A percentile compares a stretch with the other conserved stretches of the same genome.
These are phyloP conservation scores for Ectropis grisescens DNA, from an alignment of 1,140 invertebrate species.

Conservation along the genomic window DNA sequence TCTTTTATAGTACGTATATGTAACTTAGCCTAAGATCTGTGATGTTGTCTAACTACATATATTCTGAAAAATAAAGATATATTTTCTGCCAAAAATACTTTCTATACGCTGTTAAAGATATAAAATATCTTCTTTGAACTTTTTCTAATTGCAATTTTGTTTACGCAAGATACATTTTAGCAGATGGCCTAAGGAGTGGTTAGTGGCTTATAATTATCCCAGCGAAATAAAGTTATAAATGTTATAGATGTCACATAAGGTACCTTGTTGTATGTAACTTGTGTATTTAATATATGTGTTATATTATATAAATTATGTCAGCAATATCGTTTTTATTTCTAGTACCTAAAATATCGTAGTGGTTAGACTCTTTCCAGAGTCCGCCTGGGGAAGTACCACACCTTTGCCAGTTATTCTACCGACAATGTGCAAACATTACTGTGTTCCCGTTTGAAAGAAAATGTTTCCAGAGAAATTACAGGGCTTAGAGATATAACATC, in stretches of 20 bases:
- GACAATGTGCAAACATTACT: too few species aligned
- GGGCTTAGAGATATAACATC: too few species aligned
- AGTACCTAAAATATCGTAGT: too few species aligned
- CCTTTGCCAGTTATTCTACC: too few species aligned
- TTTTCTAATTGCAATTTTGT: slow-evolving; percentile 12
- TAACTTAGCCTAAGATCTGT: slow-evolving; percentile 29
- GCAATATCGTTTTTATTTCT: slow-evolving; percentile 32
- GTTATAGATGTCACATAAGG: slow-evolving; percentile 20
- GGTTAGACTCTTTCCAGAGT: too few species aligned
- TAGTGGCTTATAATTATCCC: neutral
- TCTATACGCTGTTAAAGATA: slow-evolving; percentile 38
- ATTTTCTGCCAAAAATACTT: slow-evolving; percentile 34
- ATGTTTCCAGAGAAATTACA: too few species aligned
- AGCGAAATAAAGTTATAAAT: slow-evolving; percentile 4
- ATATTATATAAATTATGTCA: slow-evolving; percentile 56
- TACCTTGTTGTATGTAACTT: slow-evolving; percentile 20
- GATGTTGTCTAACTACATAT: slow-evolving; percentile 29
- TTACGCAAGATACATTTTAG: slow-evolving; percentile 2
- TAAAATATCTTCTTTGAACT: slow-evolving; percentile 35
- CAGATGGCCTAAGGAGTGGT: slow-evolving; percentile 26
- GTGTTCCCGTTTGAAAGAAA: too few species aligned
- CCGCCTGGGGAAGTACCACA: too few species aligned
- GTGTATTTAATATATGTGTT: slow-evolving; percentile 48
- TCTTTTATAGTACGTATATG: slow-evolving; percentile 9
- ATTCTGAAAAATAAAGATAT: slow-evolving; percentile 37